These are phyloP conservation scores for Erannis defoliaria DNA, from an alignment of 2,888 invertebrate species.

Conservation along the genomic window DNA sequence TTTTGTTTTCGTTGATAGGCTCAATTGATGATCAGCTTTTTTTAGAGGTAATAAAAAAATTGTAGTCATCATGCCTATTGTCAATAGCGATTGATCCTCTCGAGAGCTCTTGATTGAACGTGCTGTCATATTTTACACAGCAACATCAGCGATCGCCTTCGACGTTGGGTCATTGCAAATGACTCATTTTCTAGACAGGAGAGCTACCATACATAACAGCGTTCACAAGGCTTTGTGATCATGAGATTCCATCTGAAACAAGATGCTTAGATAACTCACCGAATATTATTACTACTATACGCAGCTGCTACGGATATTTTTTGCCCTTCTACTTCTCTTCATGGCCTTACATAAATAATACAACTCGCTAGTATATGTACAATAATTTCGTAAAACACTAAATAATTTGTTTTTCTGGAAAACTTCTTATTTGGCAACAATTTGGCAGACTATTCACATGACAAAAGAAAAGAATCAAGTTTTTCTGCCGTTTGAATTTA, in stretches of 20 bases:
- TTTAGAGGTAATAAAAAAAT: too few relatives aligned
- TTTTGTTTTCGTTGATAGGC: too few relatives aligned
- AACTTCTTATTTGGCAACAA: conserved; percentile 42
- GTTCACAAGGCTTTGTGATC: neutral
- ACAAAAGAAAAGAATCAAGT: conserved; percentile 54
- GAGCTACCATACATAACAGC: neutral
- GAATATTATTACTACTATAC: neutral
- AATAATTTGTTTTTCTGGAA: conserved; percentile 29
- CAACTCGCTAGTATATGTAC: conserved; percentile 7
- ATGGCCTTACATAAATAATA: conserved; percentile 17
- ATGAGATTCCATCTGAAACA: neutral
- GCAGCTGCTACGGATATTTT: neutral
- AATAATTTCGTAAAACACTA: conserved; percentile 30
- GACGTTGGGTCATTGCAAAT: too few relatives aligned
- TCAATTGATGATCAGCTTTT: too few relatives aligned
- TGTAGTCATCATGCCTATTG: too few relatives aligned
- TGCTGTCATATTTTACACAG: too few relatives aligned
- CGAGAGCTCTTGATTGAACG: too few relatives aligned
- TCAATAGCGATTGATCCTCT: too few relatives aligned
- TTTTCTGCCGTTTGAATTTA: conserved; percentile 22
- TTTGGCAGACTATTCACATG: conserved; percentile 38
- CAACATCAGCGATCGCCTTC: too few relatives aligned
- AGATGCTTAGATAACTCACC: neutral
- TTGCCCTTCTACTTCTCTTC: conserved; percentile 8
- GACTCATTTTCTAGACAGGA: neutral